Base-by-base conservation (phyloP, 2,888 invertebrate genomes). In the Chloroclysta siterata region DNA sequence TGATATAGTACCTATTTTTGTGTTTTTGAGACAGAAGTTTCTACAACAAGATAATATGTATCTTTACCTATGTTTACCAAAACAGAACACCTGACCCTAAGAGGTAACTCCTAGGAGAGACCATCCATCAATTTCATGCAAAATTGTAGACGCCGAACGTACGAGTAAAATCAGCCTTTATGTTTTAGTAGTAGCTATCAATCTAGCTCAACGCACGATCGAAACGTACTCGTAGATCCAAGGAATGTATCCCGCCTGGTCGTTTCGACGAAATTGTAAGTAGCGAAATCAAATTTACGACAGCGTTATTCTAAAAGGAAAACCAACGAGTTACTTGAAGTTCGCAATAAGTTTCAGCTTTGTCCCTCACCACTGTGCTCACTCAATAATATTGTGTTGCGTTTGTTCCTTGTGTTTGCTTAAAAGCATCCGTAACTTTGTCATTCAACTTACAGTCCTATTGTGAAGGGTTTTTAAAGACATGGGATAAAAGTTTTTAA, bases 391-490 rank as follows among this genome's bases (percentile, higher is more conserved):
- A 57, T 22, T 69, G 41, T 46, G 60, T 50, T 66, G 60, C 58
- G 55, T 59, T 62, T 68, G 63, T 68, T 63, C 60, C 69, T 72
- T 72, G 70, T 74, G 64, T 68, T 66, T 67, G 60, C 67, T 69
- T 70, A 70, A 70, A 75, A 73, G 70, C 70, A 65, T 66, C 62
- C 65, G 47, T 54, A 68, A 70, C 68, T 70, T 70, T 63, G 63
- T 66, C 60, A 69, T 70, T 69, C 17, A 46, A 33, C 58, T 58
- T 57, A 47, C 53, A 53, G 47, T 51, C 47, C 36, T 56, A 14
- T 50, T 29, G 13, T 17, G 15, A 46, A 56, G 17, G 39, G 60
- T 59, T 65, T 46, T 42, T 15, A 42, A 42, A 53, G 42, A 53
- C n/a, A 36, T 14, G 22, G 15, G 28, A 44, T 33, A 41, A 33